Base-by-base conservation (phyloP, 2,888 invertebrate species). In the Parnassius apollo region DNA sequence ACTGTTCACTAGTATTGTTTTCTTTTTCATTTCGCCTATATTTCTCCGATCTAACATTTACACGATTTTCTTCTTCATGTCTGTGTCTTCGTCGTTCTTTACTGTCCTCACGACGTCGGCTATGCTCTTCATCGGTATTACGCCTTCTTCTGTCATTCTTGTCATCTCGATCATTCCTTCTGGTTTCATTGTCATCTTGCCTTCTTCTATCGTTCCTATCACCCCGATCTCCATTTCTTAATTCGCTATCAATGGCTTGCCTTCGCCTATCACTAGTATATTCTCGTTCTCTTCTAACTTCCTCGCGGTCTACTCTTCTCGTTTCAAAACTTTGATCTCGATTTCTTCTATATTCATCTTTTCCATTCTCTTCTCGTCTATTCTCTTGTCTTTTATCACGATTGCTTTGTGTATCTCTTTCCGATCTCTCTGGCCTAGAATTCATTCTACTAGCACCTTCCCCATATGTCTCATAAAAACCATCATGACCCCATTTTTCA, bases 401-500 rank as follows among this genome's bases (percentile, higher is more conserved):
- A 44, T 42, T 60, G 53, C 70, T 22, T 44, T 64, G 52, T 46
- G 79, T 78, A 46, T 75, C 75, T 35, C 76, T 73, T 11, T 81
- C 78, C 10, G 74, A 66, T 56, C 71, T 74, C n/a, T 76, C 72
- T n/a, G 74, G 70, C 52, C 76, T 77, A 2, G 76, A 68, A 10
- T 85, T 82, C 7, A 68, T 67, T 54, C 88, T 75, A 18, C 75
- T 75, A 1, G 87, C 88, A 53, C 83, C 85, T 73, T 84, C 78
- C 0, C 91, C 91, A 64, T 91, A 88, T 0, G 85, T 89, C 46
- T 91, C 89, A 65, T 86, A 91, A 65, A 87, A 91, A 1, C 91
- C 89, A 59, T 90, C 90, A 66, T 91, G 91, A 1, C 88, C 90
- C 91, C 91, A 90, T 62, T 83, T 78, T 55, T 88, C 85, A 18